Conservation (phyloP, 1,140 invertebrate species). For the Cotesia glomerata region DNA sequence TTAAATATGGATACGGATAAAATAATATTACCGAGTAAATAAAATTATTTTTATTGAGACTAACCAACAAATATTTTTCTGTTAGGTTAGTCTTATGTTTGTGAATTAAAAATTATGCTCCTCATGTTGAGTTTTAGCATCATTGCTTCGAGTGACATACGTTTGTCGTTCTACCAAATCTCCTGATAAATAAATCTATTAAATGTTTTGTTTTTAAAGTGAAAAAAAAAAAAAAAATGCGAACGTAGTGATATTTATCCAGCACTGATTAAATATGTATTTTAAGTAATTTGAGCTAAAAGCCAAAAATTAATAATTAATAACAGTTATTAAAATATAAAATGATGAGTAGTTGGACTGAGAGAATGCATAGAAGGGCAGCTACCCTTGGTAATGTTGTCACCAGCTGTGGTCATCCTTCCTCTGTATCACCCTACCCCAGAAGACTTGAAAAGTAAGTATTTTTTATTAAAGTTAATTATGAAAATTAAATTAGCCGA, state of each 20-base stretch:
- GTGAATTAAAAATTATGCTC: slow-evolving; percentile 1
- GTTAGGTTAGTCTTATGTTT: slow-evolving; percentile 16
- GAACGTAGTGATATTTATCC: background rate
- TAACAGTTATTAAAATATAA: slow-evolving; percentile 31
- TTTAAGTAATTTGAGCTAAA: background rate
- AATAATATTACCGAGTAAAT: too few relatives aligned
- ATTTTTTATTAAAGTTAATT: slow-evolving; percentile 4
- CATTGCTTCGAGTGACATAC: slow-evolving; percentile 11
- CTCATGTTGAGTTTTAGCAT: background rate
- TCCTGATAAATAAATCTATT: background rate
- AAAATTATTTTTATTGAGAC: too few relatives aligned
- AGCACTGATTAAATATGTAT: background rate
- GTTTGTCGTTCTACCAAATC: background rate
- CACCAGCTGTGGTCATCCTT: slow-evolving; percentile 83
- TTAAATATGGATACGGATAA: too few relatives aligned
- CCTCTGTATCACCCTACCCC: slow-evolving; percentile 72
- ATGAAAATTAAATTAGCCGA: too few relatives aligned
- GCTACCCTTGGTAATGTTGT: slow-evolving; percentile 88
- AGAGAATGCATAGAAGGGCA: slow-evolving; percentile 86
- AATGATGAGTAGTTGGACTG: slow-evolving; percentile 86
- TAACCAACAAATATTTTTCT: background rate
- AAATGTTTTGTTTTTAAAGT: too few relatives aligned
- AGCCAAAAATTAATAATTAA: background rate
- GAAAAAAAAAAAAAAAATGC: too few relatives aligned
- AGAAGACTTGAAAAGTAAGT: slow-evolving; percentile 82